Evolutionary conservation across 2,797 vertebrate species (phyloP).

Genomic region (Amblyraja radiata): DNA sequence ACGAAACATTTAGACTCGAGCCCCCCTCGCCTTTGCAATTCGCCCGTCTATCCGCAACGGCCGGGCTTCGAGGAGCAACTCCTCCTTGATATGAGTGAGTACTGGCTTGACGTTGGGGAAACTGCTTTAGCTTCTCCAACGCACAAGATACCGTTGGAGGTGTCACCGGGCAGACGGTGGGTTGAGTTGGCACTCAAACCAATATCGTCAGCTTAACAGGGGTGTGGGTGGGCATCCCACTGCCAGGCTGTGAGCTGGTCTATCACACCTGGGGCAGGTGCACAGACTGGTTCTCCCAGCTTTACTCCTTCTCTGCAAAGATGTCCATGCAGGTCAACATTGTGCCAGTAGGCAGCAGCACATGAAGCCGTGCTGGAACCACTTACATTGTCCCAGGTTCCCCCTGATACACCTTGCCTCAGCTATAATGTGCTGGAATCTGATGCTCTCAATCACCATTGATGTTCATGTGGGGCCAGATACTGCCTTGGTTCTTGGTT

Average conservation of each 20-base stretch:
- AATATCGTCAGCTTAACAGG: not conserved
- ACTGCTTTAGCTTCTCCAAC: not conserved
- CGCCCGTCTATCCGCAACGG: not conserved
- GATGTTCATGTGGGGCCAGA: not conserved
- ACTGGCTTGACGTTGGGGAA: not conserved
- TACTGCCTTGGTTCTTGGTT: too few relatives aligned
- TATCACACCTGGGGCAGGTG: not conserved
- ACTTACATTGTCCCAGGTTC: not conserved
- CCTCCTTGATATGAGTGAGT: not conserved
- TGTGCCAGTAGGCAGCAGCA: not conserved
- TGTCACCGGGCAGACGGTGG: not conserved
- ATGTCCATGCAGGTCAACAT: not conserved
- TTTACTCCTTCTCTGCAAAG: not conserved
- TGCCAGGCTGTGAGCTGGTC: not conserved
- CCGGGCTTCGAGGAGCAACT: not conserved
- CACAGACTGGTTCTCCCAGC: not conserved
- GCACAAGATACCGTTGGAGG: not conserved
- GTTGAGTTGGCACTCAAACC: not conserved
- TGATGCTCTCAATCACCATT: not conserved
- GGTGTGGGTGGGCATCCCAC: not conserved
- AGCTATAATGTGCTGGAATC: not conserved
- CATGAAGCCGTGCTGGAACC: not conserved
- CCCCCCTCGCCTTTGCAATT: not conserved
- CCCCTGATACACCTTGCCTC: not conserved
- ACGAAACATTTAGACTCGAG: constrained; percentile 43